Evolutionary conservation across 1,140 invertebrate species (phyloP), one percentile per base, ranked within the genome.

Genomic region (Drosophila auraria): DNA sequence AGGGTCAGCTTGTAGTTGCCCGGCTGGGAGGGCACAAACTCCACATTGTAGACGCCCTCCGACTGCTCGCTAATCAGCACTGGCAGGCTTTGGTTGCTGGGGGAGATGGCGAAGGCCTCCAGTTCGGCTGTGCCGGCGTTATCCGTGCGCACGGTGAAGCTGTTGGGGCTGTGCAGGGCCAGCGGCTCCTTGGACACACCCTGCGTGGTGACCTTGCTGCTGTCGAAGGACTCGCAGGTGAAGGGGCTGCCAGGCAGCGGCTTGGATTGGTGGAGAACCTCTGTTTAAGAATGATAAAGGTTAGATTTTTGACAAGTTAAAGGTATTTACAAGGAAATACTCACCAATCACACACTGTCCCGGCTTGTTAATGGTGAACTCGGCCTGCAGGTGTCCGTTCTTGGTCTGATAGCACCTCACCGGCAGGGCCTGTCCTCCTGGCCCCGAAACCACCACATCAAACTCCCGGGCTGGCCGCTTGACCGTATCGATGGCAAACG

Each of bases 351-450:
- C 94, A 83, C 95, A 95, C 54, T 95, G 94, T 33, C 95, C 95
- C 12, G 96, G 95, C 77, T 95, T 95, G 79, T 96, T 96, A 12
- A 98, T 97, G 11, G 96, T 98, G 90, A 97, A 99, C 93, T 99
- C 98, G 0, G 97, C 98, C 86, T 98, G 95, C 47, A 99, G 94
- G 91, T 98, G 97, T 12, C 98, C 98, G 82, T 98, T 98, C 93
- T 98, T 97, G 73, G 98, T 98, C 93, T 98, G 97, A 93, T 99
- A 99, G 93, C 98, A 99, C 60, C 97, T 94, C 2, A 99, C 98
- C 0, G 98, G 98, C 25, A 99, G 95, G 0, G 98, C 98, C 77
- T 97, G 96, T 8, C 98, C 97, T 42, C 96, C 96, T 0, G 98
- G 98, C 14, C 98, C 97, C 0, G 96, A 96, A 1, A 98, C 96